A percentile compares a stretch with the other conserved stretches of the same genome.
phyloP scores from a whole-genome alignment of 2,888 invertebrate genomes.

The Tetheella fluctuosa region DNA sequence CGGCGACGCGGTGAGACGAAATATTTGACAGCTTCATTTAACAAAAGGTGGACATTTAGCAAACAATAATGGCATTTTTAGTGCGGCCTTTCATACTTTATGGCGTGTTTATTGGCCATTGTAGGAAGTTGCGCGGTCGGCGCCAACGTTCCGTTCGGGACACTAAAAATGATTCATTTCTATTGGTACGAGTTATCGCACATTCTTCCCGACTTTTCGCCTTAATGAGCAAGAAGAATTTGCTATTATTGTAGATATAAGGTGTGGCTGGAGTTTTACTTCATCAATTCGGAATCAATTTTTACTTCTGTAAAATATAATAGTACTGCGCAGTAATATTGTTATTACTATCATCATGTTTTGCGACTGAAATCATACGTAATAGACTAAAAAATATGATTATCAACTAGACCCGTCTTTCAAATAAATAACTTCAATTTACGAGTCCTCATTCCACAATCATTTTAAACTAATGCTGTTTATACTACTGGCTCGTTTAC shows the following conservation, averaged over 20 bases:
- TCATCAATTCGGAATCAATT: neutral
- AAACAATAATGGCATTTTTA: slow-evolving; percentile 78
- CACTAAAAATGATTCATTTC: slow-evolving; percentile 77
- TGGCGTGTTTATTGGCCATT: slow-evolving; percentile 82
- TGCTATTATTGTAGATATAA: neutral
- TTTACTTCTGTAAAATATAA: neutral
- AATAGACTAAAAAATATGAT: no score
- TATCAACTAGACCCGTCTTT: no score
- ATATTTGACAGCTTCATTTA: slow-evolving; percentile 78
- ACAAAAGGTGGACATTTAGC: slow-evolving; percentile 78
- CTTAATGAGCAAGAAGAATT: slow-evolving; percentile 67
- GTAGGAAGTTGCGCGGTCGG: slow-evolving; percentile 60
- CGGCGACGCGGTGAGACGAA: slow-evolving; percentile 43
- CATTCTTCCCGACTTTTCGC: slow-evolving; percentile 63
- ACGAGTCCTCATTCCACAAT: slow-evolving; percentile 30
- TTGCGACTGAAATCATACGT: neutral
- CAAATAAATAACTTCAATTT: neutral
- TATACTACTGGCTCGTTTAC: slow-evolving; percentile 47
- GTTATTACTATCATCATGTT: neutral
- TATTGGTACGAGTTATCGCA: slow-evolving; percentile 64
- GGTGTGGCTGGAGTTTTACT: neutral
- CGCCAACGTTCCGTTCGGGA: slow-evolving; percentile 57
- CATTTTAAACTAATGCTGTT: slow-evolving; percentile 41
- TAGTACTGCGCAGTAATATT: neutral
- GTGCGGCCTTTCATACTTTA: slow-evolving; percentile 78